phyloP scores from a whole-genome alignment of 2,797 vertebrate species.

The Anomalospiza imberbis region DNA sequence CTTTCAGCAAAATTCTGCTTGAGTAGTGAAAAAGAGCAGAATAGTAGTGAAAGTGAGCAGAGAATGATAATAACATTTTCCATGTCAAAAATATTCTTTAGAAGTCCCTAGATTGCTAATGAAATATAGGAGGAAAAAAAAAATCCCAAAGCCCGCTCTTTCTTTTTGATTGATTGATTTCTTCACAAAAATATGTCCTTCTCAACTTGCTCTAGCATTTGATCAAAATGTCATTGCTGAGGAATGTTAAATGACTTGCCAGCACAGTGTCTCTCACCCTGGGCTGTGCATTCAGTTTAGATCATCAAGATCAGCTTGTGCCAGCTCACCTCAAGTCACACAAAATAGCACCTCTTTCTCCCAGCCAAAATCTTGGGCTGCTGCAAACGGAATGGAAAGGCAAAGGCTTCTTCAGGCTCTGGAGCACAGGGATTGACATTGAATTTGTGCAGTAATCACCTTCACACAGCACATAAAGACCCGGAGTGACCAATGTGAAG shows the following conservation, averaged over 20 bases:
- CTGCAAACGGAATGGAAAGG: neutral
- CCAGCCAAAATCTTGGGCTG: neutral
- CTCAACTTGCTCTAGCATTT: neutral
- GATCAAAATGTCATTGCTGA: neutral
- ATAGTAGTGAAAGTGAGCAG: neutral
- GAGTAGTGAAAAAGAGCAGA: neutral
- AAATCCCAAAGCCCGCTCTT: neutral
- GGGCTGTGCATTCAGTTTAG: neutral
- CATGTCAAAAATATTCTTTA: neutral
- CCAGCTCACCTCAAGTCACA: neutral
- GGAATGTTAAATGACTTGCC: neutral
- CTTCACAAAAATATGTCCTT: neutral
- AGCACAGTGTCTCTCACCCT: neutral
- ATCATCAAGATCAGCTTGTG: neutral
- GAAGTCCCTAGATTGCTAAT: neutral
- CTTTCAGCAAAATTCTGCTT: neutral
- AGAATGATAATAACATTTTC: neutral
- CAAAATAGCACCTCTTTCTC: neutral
- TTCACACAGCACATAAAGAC: neutral
- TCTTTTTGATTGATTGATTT: neutral
- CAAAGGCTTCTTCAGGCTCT: neutral
- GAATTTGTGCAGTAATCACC: neutral
- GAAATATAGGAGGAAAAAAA: neutral
- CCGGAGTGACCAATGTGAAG: neutral
- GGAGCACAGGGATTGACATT: neutral